These are phyloP conservation scores for Limnodromus scolopaceus DNA, from an alignment of 2,797 vertebrate genomes.

Conservation along the genomic window DNA sequence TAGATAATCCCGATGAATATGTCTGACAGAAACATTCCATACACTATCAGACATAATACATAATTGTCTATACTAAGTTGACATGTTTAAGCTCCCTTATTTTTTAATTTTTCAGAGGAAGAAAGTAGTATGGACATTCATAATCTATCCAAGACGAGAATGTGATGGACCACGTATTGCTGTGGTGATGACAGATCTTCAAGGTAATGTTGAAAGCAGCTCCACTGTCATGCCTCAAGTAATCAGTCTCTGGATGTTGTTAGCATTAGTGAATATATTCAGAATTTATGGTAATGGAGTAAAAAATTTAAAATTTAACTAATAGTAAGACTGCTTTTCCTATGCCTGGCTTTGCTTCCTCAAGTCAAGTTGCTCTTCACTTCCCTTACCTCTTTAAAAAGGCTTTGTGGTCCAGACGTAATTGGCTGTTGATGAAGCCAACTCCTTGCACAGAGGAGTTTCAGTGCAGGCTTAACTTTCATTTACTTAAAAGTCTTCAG, in stretches of 20 bases:
- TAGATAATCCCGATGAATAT: not conserved
- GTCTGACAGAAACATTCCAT: not conserved
- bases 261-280: not conserved
- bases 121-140: not conserved
- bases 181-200: not conserved
- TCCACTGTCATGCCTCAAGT: not conserved
- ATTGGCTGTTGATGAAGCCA: not conserved
- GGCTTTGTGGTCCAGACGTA: fast-evolving
- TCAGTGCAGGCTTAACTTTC: not conserved
- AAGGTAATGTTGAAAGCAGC: not conserved
- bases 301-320: not conserved
- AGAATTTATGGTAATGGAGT: not conserved
- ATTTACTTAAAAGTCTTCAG: not conserved
- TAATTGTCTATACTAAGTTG: not conserved
- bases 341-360: not conserved
- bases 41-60: not conserved
- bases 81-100: not conserved
- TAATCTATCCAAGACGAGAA: not conserved
- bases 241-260: not conserved
- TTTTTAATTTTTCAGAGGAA: not conserved
- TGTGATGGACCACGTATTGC: not conserved
- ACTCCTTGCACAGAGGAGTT: not conserved
- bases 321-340: not conserved
- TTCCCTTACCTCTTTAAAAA: not conserved
- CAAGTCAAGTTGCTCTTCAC: not conserved